Percentiles rank a stretch among this genome's conserved stretches.
Evolutionary conservation across 2,888 invertebrate species (phyloP).

Genomic region (Craniophora ligustri): DNA sequence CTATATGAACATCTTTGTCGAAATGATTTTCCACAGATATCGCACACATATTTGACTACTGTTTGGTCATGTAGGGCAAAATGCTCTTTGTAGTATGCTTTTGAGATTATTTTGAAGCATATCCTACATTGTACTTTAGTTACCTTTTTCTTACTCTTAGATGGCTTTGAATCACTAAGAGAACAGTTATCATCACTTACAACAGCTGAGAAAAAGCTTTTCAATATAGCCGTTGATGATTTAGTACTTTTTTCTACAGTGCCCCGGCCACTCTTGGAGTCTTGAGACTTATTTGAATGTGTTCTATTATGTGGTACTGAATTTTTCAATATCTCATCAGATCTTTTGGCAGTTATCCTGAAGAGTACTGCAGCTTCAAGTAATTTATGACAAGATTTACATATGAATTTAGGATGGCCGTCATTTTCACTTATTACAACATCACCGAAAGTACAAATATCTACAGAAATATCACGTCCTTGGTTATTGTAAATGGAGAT

Average conservation of each 20-base stretch:
- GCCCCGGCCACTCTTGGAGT: background rate
- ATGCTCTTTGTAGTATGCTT: conserved; percentile 69
- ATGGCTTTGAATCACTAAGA: conserved; percentile 5
- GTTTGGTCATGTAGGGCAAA: conserved; percentile 66
- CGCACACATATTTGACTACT: conserved; percentile 67
- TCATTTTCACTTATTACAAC: conserved; percentile 66
- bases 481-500: conserved; percentile 46
- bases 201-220: conserved; percentile 22
- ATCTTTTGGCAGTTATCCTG: conserved; percentile 67
- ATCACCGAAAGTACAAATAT: conserved; percentile 49
- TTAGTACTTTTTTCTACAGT: conserved; percentile 5
- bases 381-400: conserved; percentile 69
- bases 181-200: conserved; percentile 15
- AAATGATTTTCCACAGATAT: conserved; percentile 74
- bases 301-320: background rate
- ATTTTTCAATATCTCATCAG: conserved; percentile 61
- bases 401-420: conserved; percentile 69
- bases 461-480: background rate
- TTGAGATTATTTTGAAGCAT: conserved; percentile 45
- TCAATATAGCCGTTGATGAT: conserved; percentile 12
- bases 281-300: background rate
- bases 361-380: conserved; percentile 69
- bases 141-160: conserved; percentile 7
- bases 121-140: conserved; percentile 38
- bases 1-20: conserved; percentile 68